Evolutionary conservation across 2,888 invertebrate species (phyloP), one percentile per base, ranked within the genome.

Genomic region (Zygaena filipendulae): DNA sequence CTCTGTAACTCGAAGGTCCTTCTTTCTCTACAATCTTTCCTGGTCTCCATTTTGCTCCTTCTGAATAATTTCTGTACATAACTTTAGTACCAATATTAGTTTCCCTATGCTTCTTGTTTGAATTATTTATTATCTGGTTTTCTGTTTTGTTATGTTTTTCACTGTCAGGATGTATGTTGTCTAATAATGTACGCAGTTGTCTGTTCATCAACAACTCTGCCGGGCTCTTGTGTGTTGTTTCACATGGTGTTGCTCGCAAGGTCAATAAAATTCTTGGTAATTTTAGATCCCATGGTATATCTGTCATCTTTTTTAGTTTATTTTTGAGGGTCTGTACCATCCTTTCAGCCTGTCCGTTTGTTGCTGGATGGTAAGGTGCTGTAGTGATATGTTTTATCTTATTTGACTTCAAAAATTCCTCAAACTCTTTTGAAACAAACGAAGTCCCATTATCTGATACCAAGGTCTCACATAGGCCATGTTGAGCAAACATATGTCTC

Each of bases 341-440:
- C n/a, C 33, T 19, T 21, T 36, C 37, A 7, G 23, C 29, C 19
- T 34, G 32, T 7, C 38, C 38, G 26, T 38, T 38, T 5, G 34
- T 25, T 2, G 29, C 18, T 9, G 35, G 38, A 22, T 34, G 34
- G 14, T 34, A 35, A 5, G 32, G 30, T 8, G 37, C 30, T 11
- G 22, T 22, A 7, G 25, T 30, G 4, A 32, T 18, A 10, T 33
- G 33, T 25, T 11, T 21, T 8, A 36, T 27, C n/a, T 16, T 11
- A 26, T 33, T 33, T 3, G 19, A 23, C 2, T 16, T 13, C 16
- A 25, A 13, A 21, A 14, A 30, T 1, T 24, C 21, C 13, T 28
- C 8, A 13, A 36, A 32, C 20, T 32, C 35, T 12, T 29, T 10
- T 13, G n/a, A n/a, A n/a, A n/a, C n/a, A 33, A 18, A 9, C 24